Conservation (phyloP, 2,888 invertebrate species). For the Sminthurinus aureus region DNA sequence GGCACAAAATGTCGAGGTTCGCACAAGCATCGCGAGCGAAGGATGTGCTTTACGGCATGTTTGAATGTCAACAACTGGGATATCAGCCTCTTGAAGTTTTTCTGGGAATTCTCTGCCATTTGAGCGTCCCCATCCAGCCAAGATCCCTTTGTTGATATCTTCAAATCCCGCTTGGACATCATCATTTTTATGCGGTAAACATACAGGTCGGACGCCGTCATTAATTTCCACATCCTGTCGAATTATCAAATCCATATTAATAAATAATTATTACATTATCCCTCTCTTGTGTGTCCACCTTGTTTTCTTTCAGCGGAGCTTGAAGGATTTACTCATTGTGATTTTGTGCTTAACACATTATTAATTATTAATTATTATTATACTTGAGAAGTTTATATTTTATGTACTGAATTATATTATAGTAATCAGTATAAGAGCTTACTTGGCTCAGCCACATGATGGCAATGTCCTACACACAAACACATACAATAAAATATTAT, state of each 20-base stretch:
- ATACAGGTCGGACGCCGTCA: slow-evolving; percentile 50
- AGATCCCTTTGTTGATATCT: slow-evolving; percentile 42
- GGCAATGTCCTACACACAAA: no score
- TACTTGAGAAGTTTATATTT: no score
- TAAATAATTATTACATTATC: no score
- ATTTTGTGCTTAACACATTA: no score
- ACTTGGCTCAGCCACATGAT: slow-evolving; percentile 70
- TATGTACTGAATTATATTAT: no score
- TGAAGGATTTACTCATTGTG: no score
- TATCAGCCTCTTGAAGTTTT: slow-evolving; percentile 65
- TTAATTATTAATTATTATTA: no score
- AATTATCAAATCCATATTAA: no score
- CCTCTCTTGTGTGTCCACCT: no score
- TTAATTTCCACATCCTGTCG: slow-evolving; percentile 50
- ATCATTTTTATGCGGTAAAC: slow-evolving; percentile 47
- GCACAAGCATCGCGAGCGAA: slow-evolving; percentile 67
- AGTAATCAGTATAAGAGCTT: slow-evolving; percentile 3
- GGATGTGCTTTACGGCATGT: slow-evolving; percentile 67
- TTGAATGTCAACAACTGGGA: slow-evolving; percentile 67
- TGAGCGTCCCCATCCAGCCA: slow-evolving; percentile 56
- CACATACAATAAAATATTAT: no score
- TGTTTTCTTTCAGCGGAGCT: no score
- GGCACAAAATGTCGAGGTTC: slow-evolving; percentile 72
- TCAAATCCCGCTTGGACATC: slow-evolving; percentile 38
- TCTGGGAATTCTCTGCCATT: slow-evolving; percentile 63